Conservation (phyloP, 2,888 invertebrate species). For the Parasteatoda lunata region DNA sequence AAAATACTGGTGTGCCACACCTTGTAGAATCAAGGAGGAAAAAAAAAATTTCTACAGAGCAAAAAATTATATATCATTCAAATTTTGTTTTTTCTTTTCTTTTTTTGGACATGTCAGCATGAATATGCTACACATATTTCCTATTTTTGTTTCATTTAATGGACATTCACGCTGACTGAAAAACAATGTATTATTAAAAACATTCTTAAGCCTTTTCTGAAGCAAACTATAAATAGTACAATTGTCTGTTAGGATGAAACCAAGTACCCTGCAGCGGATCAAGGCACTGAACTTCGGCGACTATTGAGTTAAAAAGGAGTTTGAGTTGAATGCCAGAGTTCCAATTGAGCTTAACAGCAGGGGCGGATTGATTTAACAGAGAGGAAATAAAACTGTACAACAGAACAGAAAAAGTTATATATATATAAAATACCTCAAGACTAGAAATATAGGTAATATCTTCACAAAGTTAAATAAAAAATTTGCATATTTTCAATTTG, state of each 20-base stretch:
- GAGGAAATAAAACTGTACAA: neutral
- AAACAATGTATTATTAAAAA: neutral
- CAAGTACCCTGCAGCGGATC: conserved; percentile 68
- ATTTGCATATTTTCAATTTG: neutral
- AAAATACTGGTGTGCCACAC: conserved; percentile 56
- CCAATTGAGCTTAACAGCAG: conserved; percentile 60
- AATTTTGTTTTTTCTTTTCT: neutral
- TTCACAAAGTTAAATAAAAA: neutral
- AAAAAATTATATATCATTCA: neutral
- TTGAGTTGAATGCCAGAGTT: conserved; percentile 38
- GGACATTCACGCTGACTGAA: conserved; percentile 38
- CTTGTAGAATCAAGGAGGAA: conserved; percentile 13
- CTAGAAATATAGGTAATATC: neutral
- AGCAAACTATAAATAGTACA: neutral
- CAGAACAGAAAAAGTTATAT: neutral
- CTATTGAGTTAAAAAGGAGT: conserved; percentile 39
- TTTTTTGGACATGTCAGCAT: conserved; percentile 61
- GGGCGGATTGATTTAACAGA: conserved; percentile 33
- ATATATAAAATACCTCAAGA: neutral
- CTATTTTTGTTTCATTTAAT: neutral
- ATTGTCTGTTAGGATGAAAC: conserved; percentile 64
- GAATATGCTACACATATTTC: conserved; percentile 34
- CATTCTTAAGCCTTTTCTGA: neutral
- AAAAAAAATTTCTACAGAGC: conserved; percentile 2
- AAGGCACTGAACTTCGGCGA: conserved; percentile 67